A percentile compares a stretch with the other conserved stretches of the same genome.
These are phyloP conservation scores for Mormyrus hasselquistii DNA, from an alignment of 2,797 vertebrate genomes.

Conservation along the genomic window DNA sequence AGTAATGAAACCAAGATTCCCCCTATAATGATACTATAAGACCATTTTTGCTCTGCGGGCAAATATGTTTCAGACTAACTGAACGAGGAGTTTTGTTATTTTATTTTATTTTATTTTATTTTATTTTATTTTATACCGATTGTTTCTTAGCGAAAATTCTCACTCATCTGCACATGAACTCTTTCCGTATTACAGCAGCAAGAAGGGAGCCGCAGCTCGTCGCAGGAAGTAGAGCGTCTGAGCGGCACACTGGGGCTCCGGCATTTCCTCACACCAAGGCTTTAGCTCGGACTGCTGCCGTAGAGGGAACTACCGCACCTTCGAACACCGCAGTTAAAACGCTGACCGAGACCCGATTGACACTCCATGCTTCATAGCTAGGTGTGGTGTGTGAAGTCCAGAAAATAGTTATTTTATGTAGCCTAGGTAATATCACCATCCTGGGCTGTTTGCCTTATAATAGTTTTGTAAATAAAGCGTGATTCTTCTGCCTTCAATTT, in stretches of 20 bases:
- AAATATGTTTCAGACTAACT: not conserved
- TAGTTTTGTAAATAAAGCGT: slow-evolving; percentile 89
- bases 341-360: slow-evolving; percentile 36
- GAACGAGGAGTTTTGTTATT: not conserved
- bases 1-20: slow-evolving; percentile 34
- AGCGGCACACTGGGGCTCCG: not conserved
- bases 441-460: slow-evolving; percentile 60
- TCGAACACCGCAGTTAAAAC: slow-evolving; percentile 35
- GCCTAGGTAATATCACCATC: slow-evolving; percentile 42
- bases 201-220: slow-evolving; percentile 82
- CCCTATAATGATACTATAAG: not conserved
- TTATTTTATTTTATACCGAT: not conserved
- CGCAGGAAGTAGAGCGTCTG: slow-evolving; percentile 79
- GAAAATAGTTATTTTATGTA: slow-evolving; percentile 47
- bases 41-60: not conserved
- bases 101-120: not conserved
- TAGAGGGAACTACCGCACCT: slow-evolving; percentile 45
- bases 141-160: slow-evolving; percentile 13
- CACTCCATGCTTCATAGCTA: slow-evolving; percentile 35
- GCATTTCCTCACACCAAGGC: slow-evolving; percentile 20
- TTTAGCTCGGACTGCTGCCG: slow-evolving; percentile 36
- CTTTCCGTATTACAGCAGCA: slow-evolving; percentile 71
- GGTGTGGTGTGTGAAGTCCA: slow-evolving; percentile 35
- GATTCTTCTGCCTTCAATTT: slow-evolving; percentile 55
- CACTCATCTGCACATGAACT: slow-evolving; percentile 21